Conservation (phyloP, 2,888 invertebrate species). For the Drosophila paranaensis region DNA sequence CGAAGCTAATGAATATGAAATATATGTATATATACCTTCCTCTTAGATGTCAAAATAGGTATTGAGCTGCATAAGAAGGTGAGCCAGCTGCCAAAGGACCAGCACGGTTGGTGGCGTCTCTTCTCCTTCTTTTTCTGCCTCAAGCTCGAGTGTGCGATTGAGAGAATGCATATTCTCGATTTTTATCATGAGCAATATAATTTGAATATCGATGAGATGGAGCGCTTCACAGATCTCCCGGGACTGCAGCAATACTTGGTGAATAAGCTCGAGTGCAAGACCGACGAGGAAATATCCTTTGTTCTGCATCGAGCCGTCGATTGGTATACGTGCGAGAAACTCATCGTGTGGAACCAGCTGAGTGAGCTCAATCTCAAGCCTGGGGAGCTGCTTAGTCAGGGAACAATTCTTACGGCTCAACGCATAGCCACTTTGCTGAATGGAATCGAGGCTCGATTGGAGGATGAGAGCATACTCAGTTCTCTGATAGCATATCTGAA, state of each 20-base stretch:
- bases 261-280: constrained; percentile 25
- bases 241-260: constrained; percentile 24
- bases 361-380: constrained; percentile 20
- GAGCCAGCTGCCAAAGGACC: constrained; percentile 28
- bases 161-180: constrained; percentile 21
- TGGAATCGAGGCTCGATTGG: background rate
- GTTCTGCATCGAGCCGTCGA: constrained; percentile 48
- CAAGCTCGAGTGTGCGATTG: constrained; percentile 31
- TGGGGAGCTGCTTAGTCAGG: constrained; percentile 40
- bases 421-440: constrained; percentile 19
- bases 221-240: constrained; percentile 5
- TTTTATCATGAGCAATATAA: constrained; percentile 38
- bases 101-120: constrained; percentile 64
- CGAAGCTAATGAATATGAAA: too few species aligned
- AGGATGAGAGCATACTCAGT: constrained; percentile 32
- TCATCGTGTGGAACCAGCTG: constrained; percentile 30
- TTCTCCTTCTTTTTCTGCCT: constrained; percentile 46
- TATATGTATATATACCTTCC: background rate
- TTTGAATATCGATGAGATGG: constrained; percentile 33
- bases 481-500: constrained; percentile 21
- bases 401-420: constrained; percentile 41
- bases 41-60: constrained; percentile 23
- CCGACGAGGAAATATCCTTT: constrained; percentile 41
- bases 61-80: constrained; percentile 47
- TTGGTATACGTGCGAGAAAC: constrained; percentile 31